Evolutionary conservation across 2,797 vertebrate genomes (phyloP).

Genomic region (Microctenopoma lineatum): DNA sequence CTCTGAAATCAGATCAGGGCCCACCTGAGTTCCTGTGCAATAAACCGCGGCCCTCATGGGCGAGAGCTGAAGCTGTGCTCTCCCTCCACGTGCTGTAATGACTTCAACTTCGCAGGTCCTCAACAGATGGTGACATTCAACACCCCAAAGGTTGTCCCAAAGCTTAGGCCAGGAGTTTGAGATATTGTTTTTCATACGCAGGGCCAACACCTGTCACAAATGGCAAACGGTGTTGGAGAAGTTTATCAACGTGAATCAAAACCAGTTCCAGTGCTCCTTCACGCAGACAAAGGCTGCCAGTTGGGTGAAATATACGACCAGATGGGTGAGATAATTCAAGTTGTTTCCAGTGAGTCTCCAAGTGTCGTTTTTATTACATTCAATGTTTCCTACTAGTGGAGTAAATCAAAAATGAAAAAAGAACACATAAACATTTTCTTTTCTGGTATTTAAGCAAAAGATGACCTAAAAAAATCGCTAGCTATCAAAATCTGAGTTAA

Average conservation of each 20-base stretch:
- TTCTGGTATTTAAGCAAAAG: neutral
- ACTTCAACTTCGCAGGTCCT: constrained; percentile 64
- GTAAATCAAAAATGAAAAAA: neutral
- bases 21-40: constrained; percentile 73
- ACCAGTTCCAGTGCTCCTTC: constrained; percentile 20
- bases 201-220: constrained; percentile 70
- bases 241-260: constrained; percentile 43
- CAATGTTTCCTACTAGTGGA: neutral
- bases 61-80: constrained; percentile 26
- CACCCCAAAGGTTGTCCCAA: constrained; percentile 66
- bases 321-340: constrained; percentile 11
- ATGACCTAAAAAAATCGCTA: neutral
- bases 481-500: too few relatives aligned
- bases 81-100: constrained; percentile 56
- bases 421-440: neutral
- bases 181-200: constrained; percentile 61
- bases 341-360: constrained; percentile 20
- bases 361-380: neutral
- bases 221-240: constrained; percentile 34
- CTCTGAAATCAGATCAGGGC: constrained; percentile 72
- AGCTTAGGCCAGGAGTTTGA: constrained; percentile 47
- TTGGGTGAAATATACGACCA: constrained; percentile 14
- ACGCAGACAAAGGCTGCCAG: constrained; percentile 34
- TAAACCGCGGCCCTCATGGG: constrained; percentile 63
- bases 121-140: constrained; percentile 83